A percentile compares a stretch with the other conserved stretches of the same genome.
phyloP scores from a whole-genome alignment of 1,140 invertebrate species.

The Protaetia brevitarsis region DNA sequence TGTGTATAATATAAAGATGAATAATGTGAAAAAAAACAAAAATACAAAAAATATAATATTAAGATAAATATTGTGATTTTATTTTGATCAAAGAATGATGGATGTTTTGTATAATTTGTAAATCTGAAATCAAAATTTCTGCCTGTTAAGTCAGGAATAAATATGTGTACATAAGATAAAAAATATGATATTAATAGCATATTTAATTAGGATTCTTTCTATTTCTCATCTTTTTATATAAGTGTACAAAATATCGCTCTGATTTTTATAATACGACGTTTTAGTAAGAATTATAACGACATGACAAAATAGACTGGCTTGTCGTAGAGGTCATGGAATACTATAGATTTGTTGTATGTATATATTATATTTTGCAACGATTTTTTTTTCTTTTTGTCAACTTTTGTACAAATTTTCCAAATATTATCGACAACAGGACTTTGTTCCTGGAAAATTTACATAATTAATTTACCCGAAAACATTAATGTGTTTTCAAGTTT shows the following conservation, averaged over 20 bases:
- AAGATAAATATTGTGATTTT: slow-evolving; percentile 18
- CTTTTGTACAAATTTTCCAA: slow-evolving; percentile 18
- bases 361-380: background rate
- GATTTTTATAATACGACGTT: background rate
- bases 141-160: background rate
- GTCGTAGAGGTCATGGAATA: background rate
- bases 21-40: background rate
- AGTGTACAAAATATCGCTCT: background rate
- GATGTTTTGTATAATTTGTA: slow-evolving; percentile 16
- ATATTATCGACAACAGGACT: background rate
- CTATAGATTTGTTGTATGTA: background rate
- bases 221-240: background rate
- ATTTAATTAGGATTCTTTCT: slow-evolving; percentile 4
- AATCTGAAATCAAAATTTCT: slow-evolving; percentile 15
- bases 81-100: slow-evolving; percentile 17
- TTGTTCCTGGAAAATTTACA: slow-evolving; percentile 1
- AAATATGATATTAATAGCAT: background rate
- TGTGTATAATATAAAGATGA: background rate
- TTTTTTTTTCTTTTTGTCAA: slow-evolving; percentile 1
- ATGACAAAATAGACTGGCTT: slow-evolving; percentile 18
- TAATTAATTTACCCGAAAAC: background rate
- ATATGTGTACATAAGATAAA: background rate
- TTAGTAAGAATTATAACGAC: background rate
- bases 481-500: slow-evolving; percentile 16
- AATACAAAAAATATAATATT: slow-evolving; percentile 1